A percentile compares a stretch with the other conserved stretches of the same genome.
Evolutionary conservation across 1,140 invertebrate genomes (phyloP).

Genomic region (Mactra quadrangularis): DNA sequence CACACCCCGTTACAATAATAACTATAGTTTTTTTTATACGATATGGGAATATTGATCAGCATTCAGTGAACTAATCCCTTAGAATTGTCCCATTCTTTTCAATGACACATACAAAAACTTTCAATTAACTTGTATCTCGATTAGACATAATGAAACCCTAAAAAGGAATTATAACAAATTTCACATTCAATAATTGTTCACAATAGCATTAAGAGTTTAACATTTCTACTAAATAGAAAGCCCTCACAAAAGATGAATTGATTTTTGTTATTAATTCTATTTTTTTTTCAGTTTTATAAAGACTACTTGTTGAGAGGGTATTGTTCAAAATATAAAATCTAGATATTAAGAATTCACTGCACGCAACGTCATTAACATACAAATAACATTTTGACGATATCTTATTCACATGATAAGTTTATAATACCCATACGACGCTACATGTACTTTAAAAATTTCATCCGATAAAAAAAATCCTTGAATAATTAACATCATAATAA

Average conservation of each 20-base stretch:
- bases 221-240: constrained; percentile 20
- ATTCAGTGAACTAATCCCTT: constrained; percentile 21
- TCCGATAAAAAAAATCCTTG: too few species aligned
- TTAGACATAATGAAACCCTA: constrained; percentile 23
- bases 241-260: constrained; percentile 59
- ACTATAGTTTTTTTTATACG: constrained; percentile 27
- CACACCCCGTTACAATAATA: constrained; percentile 41
- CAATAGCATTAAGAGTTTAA: constrained; percentile 58
- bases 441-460: too few species aligned
- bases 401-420: constrained; percentile 46
- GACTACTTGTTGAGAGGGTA: constrained; percentile 36
- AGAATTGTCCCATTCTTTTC: constrained; percentile 16
- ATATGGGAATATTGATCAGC: constrained; percentile 38
- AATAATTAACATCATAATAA: too few species aligned
- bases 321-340: constrained; percentile 37
- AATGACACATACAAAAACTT: constrained; percentile 12
- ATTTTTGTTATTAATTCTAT: constrained; percentile 62
- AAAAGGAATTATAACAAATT: constrained; percentile 39
- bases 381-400: constrained; percentile 54
- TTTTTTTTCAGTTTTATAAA: constrained; percentile 55
- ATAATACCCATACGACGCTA: constrained; percentile 18
- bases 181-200: constrained; percentile 55
- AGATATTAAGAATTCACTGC: constrained; percentile 51
- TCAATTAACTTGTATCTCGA: constrained; percentile 52
- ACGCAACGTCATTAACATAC: constrained; percentile 47